phyloP scores from a whole-genome alignment of 92 coral and sea anemone species.

The Phenganax subtilis region DNA sequence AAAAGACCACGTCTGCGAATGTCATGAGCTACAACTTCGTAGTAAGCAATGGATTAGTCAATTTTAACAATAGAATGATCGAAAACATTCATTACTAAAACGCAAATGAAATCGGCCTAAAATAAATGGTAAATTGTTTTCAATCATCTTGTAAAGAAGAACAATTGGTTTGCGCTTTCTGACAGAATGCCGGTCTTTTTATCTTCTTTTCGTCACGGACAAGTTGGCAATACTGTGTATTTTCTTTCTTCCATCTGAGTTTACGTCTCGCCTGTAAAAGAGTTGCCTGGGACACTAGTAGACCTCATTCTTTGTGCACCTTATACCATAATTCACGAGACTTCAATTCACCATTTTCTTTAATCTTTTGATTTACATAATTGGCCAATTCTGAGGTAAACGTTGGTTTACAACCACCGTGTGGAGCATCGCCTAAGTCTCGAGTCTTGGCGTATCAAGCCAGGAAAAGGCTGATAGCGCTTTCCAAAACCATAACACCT shows the following conservation, averaged over 20 bases:
- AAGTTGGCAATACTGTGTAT: conserved; percentile 18
- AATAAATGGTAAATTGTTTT: too few relatives aligned
- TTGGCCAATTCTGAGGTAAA: background rate
- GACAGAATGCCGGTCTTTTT: background rate
- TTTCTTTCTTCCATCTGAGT: background rate
- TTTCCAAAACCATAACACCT: too few relatives aligned
- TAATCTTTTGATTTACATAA: conserved; percentile 19
- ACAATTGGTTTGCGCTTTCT: too few relatives aligned
- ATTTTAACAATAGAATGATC: too few relatives aligned
- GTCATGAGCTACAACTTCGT: too few relatives aligned
- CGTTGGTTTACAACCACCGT: conserved; percentile 17
- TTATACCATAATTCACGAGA: conserved; percentile 14
- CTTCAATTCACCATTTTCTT: conserved; percentile 47
- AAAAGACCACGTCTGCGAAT: too few relatives aligned
- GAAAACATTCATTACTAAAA: too few relatives aligned
- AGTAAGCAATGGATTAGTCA: too few relatives aligned
- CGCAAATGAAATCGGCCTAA: too few relatives aligned
- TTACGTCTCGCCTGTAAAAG: background rate
- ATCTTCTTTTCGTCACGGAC: background rate
- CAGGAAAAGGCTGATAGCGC: too few relatives aligned
- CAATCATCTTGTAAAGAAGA: too few relatives aligned
- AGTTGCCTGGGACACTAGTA: background rate
- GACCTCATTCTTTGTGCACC: background rate
- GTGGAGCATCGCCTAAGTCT: background rate
- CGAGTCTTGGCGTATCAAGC: too few relatives aligned